A percentile compares a stretch with the other conserved stretches of the same genome.
phyloP scores from a whole-genome alignment of 1,140 invertebrate genomes.

The Ladona fulva region DNA sequence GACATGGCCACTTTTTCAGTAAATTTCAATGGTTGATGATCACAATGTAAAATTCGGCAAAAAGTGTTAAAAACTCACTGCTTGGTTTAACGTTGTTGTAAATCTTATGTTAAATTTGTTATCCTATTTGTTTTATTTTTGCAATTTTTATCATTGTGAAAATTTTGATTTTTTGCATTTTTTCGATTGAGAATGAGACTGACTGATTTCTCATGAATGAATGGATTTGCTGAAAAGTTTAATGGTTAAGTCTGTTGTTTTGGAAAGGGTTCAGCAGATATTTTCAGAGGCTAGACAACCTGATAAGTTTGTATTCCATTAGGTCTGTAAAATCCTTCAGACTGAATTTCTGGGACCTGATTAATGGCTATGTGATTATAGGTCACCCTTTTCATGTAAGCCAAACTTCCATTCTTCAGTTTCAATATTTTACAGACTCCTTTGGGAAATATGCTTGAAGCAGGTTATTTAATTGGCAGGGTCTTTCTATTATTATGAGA shows the following conservation, averaged over 20 bases:
- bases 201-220: neutral
- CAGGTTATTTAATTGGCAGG: too few relatives aligned
- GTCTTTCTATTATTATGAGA: too few relatives aligned
- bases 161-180: neutral
- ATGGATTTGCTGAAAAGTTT: neutral
- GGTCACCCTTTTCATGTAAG: neutral
- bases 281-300: neutral
- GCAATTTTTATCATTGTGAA: neutral
- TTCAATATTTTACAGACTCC: too few relatives aligned
- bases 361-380: neutral
- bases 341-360: constrained; percentile 4
- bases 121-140: neutral
- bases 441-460: too few relatives aligned
- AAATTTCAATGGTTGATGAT: neutral
- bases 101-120: constrained; percentile 6
- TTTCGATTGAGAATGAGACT: neutral
- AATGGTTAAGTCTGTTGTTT: neutral
- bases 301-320: neutral
- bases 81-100: neutral
- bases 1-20: neutral
- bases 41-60: neutral
- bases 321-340: neutral
- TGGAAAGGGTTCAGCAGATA: neutral
- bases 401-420: neutral
- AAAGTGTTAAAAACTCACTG: neutral